Evolutionary conservation across 2,113 vertebrate genomes (phyloP), one percentile per base, ranked within the genome.

Genomic region (Xerus inauris): DNA sequence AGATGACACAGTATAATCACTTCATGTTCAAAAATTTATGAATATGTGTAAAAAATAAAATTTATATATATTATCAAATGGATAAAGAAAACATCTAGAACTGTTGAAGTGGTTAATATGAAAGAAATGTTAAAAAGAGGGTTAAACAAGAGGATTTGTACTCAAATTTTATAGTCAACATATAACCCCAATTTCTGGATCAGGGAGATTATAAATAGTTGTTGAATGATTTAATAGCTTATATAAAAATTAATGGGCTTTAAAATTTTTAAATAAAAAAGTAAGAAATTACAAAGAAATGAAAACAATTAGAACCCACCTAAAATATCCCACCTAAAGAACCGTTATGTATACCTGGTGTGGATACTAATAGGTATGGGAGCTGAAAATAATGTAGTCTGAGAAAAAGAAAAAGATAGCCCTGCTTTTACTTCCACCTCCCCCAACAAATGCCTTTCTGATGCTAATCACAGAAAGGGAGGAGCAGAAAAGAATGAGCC

Each of bases 211-310:
- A 57, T 59, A 81, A 85, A 51, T 64, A 40, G 42, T 6, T 90
- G 45, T 45, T 80, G 26, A 91, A 69, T 91, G 59, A 67, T 32
- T 69, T 54, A 35, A 91, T 86, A 6, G n/a, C 35, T 77, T 64
- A 89, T 8, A 85, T 24, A 73, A 86, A 24, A 89, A 69, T 42
- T 47, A 73, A 72, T 54, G 17, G 26, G 64, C 72, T 92, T 28
- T 75, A n/a, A 81, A 45, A 76, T 42, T 62, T 26, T 65, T 86
- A 94, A 88, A 54, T 17, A 64, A 92, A 69, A 82, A 91, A 62
- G 16, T 67, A 47, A 38, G 20, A 86, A 81, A 67, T 80, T n/a
- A 65, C 35, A 73, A 80, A 62, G 72, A 89, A 75, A 35, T 59
- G 86, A 86, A 89, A 54, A 51, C 40, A 57, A 85, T 51, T 83